Conservation (phyloP, 1,140 invertebrate genomes). For the Pomacea maculata region DNA sequence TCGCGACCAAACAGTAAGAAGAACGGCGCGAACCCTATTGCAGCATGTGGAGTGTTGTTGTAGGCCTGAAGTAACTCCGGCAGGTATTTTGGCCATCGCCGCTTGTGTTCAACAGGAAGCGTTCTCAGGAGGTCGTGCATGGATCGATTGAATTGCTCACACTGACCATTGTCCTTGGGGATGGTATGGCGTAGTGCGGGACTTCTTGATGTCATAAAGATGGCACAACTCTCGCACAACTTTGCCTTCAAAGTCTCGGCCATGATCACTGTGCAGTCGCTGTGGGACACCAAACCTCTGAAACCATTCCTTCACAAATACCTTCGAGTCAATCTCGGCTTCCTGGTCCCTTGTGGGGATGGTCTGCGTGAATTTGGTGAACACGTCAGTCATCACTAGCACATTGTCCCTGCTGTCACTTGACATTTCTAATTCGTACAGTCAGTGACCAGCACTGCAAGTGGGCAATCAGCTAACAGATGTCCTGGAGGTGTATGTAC, state of each 20-base stretch:
- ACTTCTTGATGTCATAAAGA: slow-evolving; percentile 5
- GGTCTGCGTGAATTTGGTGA: slow-evolving; percentile 14
- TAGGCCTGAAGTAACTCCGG: no score
- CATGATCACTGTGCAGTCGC: no score
- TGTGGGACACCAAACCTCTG: no score
- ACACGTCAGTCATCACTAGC: slow-evolving; percentile 39
- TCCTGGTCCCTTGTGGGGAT: slow-evolving; percentile 25
- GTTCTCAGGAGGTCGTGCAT: no score
- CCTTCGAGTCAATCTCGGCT: slow-evolving; percentile 18
- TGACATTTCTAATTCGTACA: neutral
- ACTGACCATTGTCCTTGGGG: neutral
- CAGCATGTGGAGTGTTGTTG: slow-evolving; percentile 16
- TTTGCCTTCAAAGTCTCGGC: no score
- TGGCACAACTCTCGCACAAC: no score
- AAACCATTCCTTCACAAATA: no score
- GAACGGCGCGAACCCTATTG: slow-evolving; percentile 31
- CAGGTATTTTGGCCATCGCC: no score
- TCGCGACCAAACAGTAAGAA: slow-evolving; percentile 3
- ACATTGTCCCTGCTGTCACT: slow-evolving; percentile 32
- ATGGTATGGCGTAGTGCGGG: slow-evolving; percentile 34
- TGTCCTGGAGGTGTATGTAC: no score
- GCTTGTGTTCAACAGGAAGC: no score
- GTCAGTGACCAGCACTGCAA: no score
- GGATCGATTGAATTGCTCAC: no score
- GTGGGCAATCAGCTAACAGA: slow-evolving; percentile 19